phyloP scores from a whole-genome alignment of 2,888 invertebrate genomes.

The Mythimna ferrago region DNA sequence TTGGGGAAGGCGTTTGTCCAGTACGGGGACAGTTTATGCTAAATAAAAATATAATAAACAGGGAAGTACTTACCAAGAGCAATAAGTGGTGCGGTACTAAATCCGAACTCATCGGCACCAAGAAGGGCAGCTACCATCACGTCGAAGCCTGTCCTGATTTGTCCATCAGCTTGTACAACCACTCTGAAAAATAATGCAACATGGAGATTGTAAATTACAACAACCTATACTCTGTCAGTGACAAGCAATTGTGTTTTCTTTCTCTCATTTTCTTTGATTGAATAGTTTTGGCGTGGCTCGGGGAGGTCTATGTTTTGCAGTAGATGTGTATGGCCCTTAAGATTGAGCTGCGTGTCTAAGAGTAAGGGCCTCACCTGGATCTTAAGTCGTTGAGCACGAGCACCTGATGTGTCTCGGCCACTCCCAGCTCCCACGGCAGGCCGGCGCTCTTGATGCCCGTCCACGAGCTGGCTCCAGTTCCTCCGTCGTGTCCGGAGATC shows the following conservation, averaged over 20 bases:
- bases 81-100: constrained; percentile 99
- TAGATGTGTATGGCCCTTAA: no score
- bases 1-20: no score
- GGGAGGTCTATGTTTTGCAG: no score
- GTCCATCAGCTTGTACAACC: constrained; percentile 98
- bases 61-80: constrained; percentile 93
- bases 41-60: no score
- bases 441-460: constrained; percentile 99
- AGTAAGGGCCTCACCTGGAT: constrained; percentile 69
- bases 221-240: no score
- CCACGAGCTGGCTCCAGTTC: constrained; percentile 99
- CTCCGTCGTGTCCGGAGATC: constrained; percentile 99
- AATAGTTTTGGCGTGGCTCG: no score
- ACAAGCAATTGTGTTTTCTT: no score
- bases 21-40: no score
- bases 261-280: no score
- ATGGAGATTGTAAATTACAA: not conserved
- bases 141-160: constrained; percentile 98
- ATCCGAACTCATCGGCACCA: constrained; percentile 99
- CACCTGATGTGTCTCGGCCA: constrained; percentile 99
- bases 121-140: constrained; percentile 98
- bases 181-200: constrained; percentile 90
- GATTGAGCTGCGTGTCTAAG: not conserved
- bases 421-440: constrained; percentile 99
- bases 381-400: constrained; percentile 97